phyloP scores from a whole-genome alignment of 2,888 invertebrate species.

The Blastobasis lacticolella region DNA sequence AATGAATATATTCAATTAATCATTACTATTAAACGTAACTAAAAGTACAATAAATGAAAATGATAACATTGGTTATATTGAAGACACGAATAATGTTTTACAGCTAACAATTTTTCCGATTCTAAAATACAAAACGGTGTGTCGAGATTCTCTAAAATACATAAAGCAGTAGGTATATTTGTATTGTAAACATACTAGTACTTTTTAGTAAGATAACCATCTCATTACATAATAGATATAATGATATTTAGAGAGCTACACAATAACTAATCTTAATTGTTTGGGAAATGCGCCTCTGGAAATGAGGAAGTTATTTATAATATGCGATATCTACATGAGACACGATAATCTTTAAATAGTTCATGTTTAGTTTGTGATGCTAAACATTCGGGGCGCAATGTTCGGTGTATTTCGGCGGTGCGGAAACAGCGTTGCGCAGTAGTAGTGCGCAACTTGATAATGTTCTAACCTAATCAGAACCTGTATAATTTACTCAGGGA shows the following conservation, averaged over 20 bases:
- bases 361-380: conserved; percentile 5
- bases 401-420: conserved; percentile 48
- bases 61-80: conserved; percentile 29
- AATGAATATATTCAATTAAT: conserved; percentile 71
- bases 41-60: conserved; percentile 53
- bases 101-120: conserved; percentile 16
- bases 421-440: conserved; percentile 21
- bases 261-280: conserved; percentile 9
- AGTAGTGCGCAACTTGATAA: too few relatives aligned
- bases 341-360: too few relatives aligned
- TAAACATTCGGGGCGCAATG: conserved; percentile 44
- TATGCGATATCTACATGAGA: too few relatives aligned
- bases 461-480: conserved; percentile 61
- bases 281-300: conserved; percentile 18
- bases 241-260: conserved; percentile 42
- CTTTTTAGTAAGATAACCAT: too few relatives aligned
- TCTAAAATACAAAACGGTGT: conserved; percentile 29
- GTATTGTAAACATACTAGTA: too few relatives aligned
- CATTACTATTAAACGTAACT: conserved; percentile 61
- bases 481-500: conserved; percentile 72
- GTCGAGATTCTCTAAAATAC: conserved; percentile 63
- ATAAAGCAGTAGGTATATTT: conserved; percentile 28
- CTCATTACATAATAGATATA: neutral
- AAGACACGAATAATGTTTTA: conserved; percentile 29
- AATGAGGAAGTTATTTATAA: neutral